These are phyloP conservation scores for Anomalospiza imberbis DNA, from an alignment of 2,797 vertebrate species.

Conservation along the genomic window DNA sequence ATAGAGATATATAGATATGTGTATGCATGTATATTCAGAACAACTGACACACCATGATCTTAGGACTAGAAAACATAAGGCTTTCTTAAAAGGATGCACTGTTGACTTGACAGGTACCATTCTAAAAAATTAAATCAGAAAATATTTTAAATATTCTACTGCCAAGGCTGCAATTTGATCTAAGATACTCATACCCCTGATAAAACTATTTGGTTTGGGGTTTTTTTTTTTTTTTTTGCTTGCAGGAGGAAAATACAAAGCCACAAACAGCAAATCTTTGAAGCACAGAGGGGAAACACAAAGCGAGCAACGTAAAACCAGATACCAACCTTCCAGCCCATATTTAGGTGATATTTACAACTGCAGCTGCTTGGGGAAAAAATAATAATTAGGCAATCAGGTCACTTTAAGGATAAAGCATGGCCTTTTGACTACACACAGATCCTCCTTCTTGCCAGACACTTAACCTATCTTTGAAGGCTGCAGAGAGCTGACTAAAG, in stretches of 20 bases:
- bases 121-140: background rate
- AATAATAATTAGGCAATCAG: background rate
- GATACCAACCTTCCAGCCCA: background rate
- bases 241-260: background rate
- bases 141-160: background rate
- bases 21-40: background rate
- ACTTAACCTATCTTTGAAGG: background rate
- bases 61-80: background rate
- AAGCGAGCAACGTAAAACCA: background rate
- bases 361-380: background rate
- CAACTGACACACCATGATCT: background rate
- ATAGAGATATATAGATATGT: background rate
- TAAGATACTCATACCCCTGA: background rate
- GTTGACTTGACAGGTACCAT: background rate
- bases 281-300: background rate
- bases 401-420: conserved; percentile 3
- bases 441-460: background rate
- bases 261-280: background rate
- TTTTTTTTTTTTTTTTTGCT: background rate
- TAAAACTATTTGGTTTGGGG: background rate
- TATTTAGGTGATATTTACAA: background rate
- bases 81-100: background rate
- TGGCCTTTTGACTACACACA: background rate
- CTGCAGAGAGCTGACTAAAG: background rate
- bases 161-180: background rate